Conservation (phyloP, 2,888 invertebrate genomes). For the Pilophorus perplexus region DNA sequence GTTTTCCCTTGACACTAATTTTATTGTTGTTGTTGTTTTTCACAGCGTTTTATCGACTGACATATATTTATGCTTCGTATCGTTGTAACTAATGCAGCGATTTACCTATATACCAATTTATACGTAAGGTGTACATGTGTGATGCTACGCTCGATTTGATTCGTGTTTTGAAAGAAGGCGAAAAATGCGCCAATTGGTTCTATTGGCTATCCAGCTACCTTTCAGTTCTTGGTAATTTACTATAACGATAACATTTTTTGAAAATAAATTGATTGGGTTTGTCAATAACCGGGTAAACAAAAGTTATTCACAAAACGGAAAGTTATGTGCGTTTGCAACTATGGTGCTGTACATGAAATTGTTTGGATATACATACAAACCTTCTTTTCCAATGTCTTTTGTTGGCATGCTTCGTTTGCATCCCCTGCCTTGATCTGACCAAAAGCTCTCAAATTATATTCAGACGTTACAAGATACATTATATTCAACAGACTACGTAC, state of each 20-base stretch:
- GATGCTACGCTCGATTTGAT: too few relatives aligned
- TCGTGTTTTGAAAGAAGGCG: too few relatives aligned
- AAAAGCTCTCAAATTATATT: constrained; percentile 29
- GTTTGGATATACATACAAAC: constrained; percentile 17
- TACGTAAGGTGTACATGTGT: too few relatives aligned
- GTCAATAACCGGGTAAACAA: not conserved
- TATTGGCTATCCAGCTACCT: constrained; percentile 20
- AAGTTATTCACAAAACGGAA: not conserved
- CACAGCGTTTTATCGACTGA: too few relatives aligned
- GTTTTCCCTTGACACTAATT: too few relatives aligned
- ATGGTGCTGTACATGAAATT: constrained; percentile 9
- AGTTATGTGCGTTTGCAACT: constrained; percentile 26
- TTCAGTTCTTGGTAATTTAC: not conserved
- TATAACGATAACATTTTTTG: not conserved
- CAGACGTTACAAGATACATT: constrained; percentile 30
- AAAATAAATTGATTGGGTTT: not conserved
- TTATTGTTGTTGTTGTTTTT: too few relatives aligned
- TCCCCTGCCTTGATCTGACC: constrained; percentile 22
- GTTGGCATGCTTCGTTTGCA: constrained; percentile 23
- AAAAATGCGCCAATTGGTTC: not conserved
- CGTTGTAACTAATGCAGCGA: too few relatives aligned
- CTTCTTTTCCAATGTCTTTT: constrained; percentile 6
- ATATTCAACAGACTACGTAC: constrained; percentile 36
- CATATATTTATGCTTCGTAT: too few relatives aligned
- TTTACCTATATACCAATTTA: too few relatives aligned